phyloP scores from a whole-genome alignment of 2,888 invertebrate species.

The Drosophila picticornis region DNA sequence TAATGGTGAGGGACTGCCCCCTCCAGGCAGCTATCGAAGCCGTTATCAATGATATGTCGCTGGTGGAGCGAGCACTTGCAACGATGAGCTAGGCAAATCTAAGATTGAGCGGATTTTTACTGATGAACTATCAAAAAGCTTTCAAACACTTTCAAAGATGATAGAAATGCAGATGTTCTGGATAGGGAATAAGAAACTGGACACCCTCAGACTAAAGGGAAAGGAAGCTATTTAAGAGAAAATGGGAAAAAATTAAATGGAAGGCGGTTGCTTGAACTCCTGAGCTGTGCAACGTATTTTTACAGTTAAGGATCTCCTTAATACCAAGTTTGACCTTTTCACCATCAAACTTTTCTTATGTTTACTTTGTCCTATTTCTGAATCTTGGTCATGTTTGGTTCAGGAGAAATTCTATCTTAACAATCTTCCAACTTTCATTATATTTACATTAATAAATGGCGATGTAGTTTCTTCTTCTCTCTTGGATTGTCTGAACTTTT shows the following conservation, averaged over 20 bases:
- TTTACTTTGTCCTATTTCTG: background rate
- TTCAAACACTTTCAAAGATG: too few relatives aligned
- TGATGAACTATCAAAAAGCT: too few relatives aligned
- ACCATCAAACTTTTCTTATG: background rate
- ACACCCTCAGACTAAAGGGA: background rate
- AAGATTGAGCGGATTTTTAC: background rate
- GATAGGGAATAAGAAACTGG: background rate
- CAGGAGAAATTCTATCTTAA: background rate
- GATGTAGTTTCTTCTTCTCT: background rate
- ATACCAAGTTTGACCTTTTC: background rate
- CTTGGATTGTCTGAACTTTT: too few relatives aligned
- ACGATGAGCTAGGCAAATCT: background rate
- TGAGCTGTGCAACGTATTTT: background rate
- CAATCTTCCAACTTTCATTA: too few relatives aligned
- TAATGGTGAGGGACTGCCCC: background rate
- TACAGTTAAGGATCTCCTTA: background rate
- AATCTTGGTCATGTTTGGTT: background rate
- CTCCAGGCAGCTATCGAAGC: background rate
- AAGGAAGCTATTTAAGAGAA: background rate
- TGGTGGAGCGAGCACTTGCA: background rate
- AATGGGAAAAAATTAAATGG: background rate
- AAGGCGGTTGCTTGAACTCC: fast-evolving
- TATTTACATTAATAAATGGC: too few relatives aligned
- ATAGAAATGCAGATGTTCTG: too few relatives aligned
- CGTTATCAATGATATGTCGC: background rate